phyloP scores from a whole-genome alignment of 2,888 invertebrate species.

The Ectemnius cavifrons region DNA sequence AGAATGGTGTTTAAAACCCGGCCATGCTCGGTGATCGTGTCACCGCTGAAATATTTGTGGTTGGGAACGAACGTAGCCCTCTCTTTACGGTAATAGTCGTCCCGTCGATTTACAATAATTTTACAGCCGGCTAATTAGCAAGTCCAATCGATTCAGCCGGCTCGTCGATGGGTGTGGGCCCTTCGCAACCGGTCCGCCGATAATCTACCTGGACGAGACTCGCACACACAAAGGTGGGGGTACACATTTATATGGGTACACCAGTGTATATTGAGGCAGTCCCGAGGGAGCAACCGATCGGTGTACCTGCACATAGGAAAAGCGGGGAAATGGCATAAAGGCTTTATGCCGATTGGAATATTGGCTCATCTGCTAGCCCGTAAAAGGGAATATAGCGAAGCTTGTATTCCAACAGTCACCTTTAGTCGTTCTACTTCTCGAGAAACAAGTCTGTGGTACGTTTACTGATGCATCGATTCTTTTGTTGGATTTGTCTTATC shows the following conservation, averaged over 20 bases:
- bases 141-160: constrained; percentile 40
- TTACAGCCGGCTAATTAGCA: constrained; percentile 54
- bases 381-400: too few relatives aligned
- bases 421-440: too few relatives aligned
- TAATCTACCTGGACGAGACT: constrained; percentile 29
- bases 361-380: not conserved
- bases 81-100: constrained; percentile 52
- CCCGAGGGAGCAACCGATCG: too few relatives aligned
- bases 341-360: constrained; percentile 24
- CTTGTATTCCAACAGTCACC: too few relatives aligned
- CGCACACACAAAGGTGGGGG: too few relatives aligned
- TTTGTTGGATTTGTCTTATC: too few relatives aligned
- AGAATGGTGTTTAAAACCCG: too few relatives aligned
- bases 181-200: constrained; percentile 37
- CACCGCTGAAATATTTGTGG: constrained; percentile 35
- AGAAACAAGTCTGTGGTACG: too few relatives aligned
- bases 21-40: too few relatives aligned
- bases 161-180: constrained; percentile 14
- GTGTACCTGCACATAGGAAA: not conserved
- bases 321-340: constrained; percentile 31
- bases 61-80: constrained; percentile 10
- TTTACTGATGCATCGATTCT: too few relatives aligned
- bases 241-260: not conserved
- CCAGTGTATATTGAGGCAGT: not conserved
- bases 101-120: constrained; percentile 53